These are phyloP conservation scores for Meloe dianella DNA, from an alignment of 2,888 invertebrate genomes.

Conservation along the genomic window DNA sequence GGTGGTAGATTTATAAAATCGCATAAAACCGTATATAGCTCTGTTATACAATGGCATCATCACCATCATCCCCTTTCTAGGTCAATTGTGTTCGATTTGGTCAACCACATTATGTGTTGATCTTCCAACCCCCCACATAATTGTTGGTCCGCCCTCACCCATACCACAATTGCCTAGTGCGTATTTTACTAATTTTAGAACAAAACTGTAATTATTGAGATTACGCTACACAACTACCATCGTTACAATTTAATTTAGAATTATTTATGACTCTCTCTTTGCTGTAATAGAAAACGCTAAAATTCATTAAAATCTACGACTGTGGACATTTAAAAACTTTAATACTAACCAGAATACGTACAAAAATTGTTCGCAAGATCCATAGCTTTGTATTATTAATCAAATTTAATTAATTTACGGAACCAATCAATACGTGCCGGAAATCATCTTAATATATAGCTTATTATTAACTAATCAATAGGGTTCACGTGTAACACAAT, in stretches of 20 bases:
- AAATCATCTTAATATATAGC: neutral
- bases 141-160: neutral
- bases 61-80: neutral
- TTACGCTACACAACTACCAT: neutral
- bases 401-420: neutral
- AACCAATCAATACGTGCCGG: neutral
- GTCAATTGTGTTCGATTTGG: conserved; percentile 5
- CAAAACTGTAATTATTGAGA: neutral
- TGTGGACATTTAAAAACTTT: too few relatives aligned
- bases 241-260: neutral
- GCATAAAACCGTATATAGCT: neutral
- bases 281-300: neutral
- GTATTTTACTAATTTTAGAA: neutral
- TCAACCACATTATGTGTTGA: conserved; percentile 1
- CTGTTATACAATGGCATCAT: neutral
- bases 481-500: neutral
- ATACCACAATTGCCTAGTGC: neutral
- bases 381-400: neutral
- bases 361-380: neutral
- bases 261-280: neutral
- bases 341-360: too few relatives aligned
- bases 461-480: neutral
- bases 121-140: conserved; percentile 1
- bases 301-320: too few relatives aligned
- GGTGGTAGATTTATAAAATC: neutral